phyloP scores from a whole-genome alignment of 1,140 invertebrate genomes.

The Drepana arcuata region DNA sequence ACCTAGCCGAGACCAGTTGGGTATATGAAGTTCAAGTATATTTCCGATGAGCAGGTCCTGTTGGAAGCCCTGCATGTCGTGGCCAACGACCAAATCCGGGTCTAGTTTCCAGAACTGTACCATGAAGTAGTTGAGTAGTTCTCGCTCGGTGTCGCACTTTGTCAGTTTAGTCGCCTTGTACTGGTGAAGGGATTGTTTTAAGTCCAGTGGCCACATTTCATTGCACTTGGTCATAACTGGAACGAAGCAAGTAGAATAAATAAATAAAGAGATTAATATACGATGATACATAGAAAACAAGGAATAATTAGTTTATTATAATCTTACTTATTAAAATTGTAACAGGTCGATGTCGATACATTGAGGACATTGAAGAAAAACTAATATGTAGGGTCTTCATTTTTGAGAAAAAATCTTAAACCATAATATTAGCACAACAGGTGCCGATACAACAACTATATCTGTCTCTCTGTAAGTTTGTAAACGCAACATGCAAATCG shows the following conservation, averaged over 20 bases:
- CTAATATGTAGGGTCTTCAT: neutral
- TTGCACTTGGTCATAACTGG: conserved; percentile 86
- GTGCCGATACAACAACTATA: no score
- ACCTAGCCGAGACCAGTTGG: conserved; percentile 93
- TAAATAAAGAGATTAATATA: no score
- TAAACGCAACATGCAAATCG: no score
- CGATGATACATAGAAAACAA: no score
- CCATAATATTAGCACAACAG: no score
- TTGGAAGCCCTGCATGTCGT: conserved; percentile 91
- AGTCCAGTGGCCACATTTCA: conserved; percentile 85
- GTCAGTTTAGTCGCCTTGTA: conserved; percentile 83
- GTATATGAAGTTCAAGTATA: conserved; percentile 81
- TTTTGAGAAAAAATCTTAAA: neutral
- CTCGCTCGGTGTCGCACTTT: conserved; percentile 88
- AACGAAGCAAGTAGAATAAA: conserved; percentile 43
- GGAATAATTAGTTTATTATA: no score
- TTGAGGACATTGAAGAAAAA: no score
- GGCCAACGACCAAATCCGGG: conserved; percentile 94
- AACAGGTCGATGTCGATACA: no score
- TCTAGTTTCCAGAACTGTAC: conserved; percentile 89
- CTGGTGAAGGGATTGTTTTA: conserved; percentile 75
- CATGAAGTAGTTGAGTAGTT: conserved; percentile 87
- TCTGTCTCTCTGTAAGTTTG: no score
- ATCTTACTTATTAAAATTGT: no score
- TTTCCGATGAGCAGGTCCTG: conserved; percentile 91